phyloP scores from a whole-genome alignment of 2,797 vertebrate genomes.

The Triplophysa yarkandensis region DNA sequence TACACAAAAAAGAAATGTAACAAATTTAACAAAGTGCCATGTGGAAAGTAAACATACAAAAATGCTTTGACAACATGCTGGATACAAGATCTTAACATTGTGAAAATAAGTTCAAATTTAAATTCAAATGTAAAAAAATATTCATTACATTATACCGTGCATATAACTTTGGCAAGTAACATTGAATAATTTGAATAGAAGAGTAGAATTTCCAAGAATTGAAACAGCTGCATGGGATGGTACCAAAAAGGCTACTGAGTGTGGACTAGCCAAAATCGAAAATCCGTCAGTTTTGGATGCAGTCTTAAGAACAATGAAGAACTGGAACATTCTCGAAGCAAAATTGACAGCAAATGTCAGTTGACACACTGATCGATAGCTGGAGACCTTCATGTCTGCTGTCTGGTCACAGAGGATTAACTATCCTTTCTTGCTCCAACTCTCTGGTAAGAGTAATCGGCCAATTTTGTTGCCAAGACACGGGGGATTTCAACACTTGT shows the following conservation, averaged over 20 bases:
- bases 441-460: constrained; percentile 50
- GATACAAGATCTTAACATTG: not conserved
- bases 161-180: too few relatives aligned
- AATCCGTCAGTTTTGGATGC: not conserved
- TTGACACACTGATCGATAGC: constrained; percentile 46
- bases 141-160: too few relatives aligned
- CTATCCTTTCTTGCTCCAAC: constrained; percentile 47
- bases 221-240: too few relatives aligned
- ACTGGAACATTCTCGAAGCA: not conserved
- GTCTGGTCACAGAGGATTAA: constrained; percentile 63
- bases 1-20: not conserved
- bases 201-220: too few relatives aligned
- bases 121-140: too few relatives aligned
- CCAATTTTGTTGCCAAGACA: constrained; percentile 67
- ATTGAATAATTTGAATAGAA: too few relatives aligned
- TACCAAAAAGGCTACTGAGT: not conserved
- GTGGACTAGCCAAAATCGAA: not conserved
- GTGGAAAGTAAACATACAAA: not conserved
- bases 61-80: not conserved
- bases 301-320: constrained; percentile 5
- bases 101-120: too few relatives aligned
- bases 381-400: constrained; percentile 32
- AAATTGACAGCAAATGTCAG: constrained; percentile 15
- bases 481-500: constrained; percentile 68
- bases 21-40: not conserved